Evolutionary conservation across 2,797 vertebrate species (phyloP).

Genomic region (Cottoperca gobio): DNA sequence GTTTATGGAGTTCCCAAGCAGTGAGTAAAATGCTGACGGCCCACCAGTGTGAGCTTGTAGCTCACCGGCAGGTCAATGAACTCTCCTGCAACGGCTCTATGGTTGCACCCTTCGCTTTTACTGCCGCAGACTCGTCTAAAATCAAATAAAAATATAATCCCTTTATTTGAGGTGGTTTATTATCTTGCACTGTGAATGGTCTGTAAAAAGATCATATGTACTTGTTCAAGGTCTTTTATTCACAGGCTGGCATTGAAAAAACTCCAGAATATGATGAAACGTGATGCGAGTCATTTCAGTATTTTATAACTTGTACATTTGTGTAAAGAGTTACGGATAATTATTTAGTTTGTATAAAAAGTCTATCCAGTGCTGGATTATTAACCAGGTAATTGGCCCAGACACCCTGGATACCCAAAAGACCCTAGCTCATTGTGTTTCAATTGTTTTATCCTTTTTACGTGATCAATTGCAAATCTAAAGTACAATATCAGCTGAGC

Average conservation of each 20-base stretch:
- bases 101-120: slow-evolving; percentile 58
- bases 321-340: not conserved
- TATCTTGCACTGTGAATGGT: slow-evolving; percentile 40
- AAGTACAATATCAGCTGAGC: not conserved
- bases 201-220: slow-evolving; percentile 28
- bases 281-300: slow-evolving; percentile 9
- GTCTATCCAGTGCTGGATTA: not conserved
- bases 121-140: slow-evolving; percentile 31
- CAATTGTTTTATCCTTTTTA: not conserved
- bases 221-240: slow-evolving; percentile 42
- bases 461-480: not conserved
- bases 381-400: not conserved
- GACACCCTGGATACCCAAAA: not conserved
- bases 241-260: not conserved
- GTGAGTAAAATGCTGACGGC: slow-evolving; percentile 71
- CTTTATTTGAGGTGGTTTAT: slow-evolving; percentile 25
- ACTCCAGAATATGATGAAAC: not conserved
- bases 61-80: slow-evolving; percentile 79
- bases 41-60: slow-evolving; percentile 55
- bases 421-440: not conserved
- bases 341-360: slow-evolving; percentile 16
- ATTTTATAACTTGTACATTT: not conserved
- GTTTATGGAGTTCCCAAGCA: slow-evolving; percentile 68
- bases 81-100: slow-evolving; percentile 58
- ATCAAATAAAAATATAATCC: slow-evolving; percentile 48